Evolutionary conservation across 1,140 invertebrate species (phyloP).

Genomic region (Zelostemma sp.): DNA sequence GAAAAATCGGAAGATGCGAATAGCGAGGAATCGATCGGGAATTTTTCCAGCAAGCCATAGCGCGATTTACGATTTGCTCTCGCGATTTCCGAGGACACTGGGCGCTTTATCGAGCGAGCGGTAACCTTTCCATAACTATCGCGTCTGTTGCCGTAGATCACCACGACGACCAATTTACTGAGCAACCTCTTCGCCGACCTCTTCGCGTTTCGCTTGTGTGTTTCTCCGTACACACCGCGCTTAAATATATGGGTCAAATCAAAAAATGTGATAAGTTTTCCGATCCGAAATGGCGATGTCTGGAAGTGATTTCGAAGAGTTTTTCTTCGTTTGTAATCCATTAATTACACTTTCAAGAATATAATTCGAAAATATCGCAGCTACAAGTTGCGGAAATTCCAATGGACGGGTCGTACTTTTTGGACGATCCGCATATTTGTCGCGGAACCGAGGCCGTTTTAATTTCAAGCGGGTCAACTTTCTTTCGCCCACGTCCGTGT

Average conservation of each 20-base stretch:
- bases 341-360: too few species aligned
- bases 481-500: not conserved
- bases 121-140: constrained; percentile 63
- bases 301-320: too few species aligned
- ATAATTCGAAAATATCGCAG: too few species aligned
- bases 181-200: constrained; percentile 60
- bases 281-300: too few species aligned
- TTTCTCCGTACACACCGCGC: constrained; percentile 10
- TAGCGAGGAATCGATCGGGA: not conserved
- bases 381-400: too few species aligned
- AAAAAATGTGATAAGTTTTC: too few species aligned
- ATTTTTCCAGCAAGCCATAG: not conserved
- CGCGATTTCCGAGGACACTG: constrained; percentile 51
- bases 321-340: too few species aligned
- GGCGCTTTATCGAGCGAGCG: constrained; percentile 54
- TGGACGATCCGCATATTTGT: too few species aligned
- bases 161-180: constrained; percentile 59
- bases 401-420: too few species aligned
- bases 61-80: constrained; percentile 54
- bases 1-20: not conserved
- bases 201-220: constrained; percentile 29
- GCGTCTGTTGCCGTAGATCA: constrained; percentile 61
- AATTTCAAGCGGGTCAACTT: not conserved
- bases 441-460: too few species aligned
- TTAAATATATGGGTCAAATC: not conserved